Evolutionary conservation across 2,113 vertebrate genomes (phyloP), one percentile per base, ranked within the genome.

Genomic region (Danio rerio): DNA sequence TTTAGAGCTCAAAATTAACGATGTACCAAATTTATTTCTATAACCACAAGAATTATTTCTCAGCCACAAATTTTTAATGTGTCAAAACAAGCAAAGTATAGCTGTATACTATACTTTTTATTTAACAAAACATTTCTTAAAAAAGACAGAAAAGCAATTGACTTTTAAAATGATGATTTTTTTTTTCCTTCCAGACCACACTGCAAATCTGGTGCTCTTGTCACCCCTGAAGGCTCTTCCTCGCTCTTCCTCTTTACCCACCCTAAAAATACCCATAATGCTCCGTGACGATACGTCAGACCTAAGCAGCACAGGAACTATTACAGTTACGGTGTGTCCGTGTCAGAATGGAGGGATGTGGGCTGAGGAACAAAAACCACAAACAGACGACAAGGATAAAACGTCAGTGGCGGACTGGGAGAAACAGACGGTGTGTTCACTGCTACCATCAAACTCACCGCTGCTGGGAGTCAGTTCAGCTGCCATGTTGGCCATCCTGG

Each of bases 311-410:
- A 96, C 95, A 0, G 94, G 92, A 84, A 97, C 96, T 0, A 93
- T 97, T 83, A 97, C 96, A 0, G 92, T 97, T 86, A 95, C 94
- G 18, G 87, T 96, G 61, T 97, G 96, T 85, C 96, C 93, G 20
- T 96, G 95, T 87, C 92, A 93, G 88, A 90, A 91, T 78, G 93
- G 93, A 18, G 91, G 93, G 55, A 94, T 94, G 91, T 91, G 87
- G 83, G 92, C 91, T 0, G 92, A 93, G 89, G 91, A 92, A 15
- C 83, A 85, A 72, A 89, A 88, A 59, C 81, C 84, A 11, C 87
- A 89, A 84, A 84, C 84, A 72, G 91, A 90, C 72, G 84, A 84
- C 59, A 47, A n/a, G 7, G 80, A 81, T 11, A 65, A 18, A 53
- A 15, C 55, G 5, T n/a, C 63, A 6, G 11, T 40, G 55, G 50